Percentiles rank a stretch among this genome's conserved stretches.
phyloP scores from a whole-genome alignment of 1,140 invertebrate genomes.

The Medauroidea extradentata region DNA sequence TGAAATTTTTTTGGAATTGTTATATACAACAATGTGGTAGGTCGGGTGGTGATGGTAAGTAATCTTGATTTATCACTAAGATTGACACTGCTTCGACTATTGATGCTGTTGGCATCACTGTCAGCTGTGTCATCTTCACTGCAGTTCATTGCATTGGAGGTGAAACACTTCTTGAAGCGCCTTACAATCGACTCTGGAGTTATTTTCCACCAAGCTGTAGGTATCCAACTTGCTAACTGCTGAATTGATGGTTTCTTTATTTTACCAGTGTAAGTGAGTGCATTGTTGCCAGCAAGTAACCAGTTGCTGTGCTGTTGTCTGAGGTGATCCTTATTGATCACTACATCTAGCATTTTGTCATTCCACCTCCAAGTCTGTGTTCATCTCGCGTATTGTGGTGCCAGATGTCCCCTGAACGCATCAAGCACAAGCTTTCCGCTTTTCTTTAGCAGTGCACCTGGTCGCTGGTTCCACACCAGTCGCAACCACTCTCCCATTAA shows the following conservation, averaged over 20 bases:
- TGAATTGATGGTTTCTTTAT: constrained; percentile 4
- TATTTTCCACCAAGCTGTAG: neutral
- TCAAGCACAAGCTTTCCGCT: constrained; percentile 11
- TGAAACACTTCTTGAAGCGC: neutral
- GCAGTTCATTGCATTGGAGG: neutral
- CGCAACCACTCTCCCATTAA: constrained; percentile 14
- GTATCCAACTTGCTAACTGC: neutral
- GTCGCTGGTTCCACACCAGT: constrained; percentile 15
- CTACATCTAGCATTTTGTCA: constrained; percentile 26
- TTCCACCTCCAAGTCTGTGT: constrained; percentile 18
- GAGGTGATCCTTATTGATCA: constrained; percentile 7
- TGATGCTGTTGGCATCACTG: too few species aligned
- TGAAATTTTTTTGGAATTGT: too few species aligned
- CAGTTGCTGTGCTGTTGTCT: constrained; percentile 7
- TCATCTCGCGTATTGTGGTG: neutral
- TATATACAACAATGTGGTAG: too few species aligned
- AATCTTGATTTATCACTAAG: too few species aligned
- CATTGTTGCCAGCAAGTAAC: constrained; percentile 8
- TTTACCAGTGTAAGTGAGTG: constrained; percentile 7
- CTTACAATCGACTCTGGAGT: constrained; percentile 1
- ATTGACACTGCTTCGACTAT: too few species aligned
- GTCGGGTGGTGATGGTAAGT: too few species aligned
- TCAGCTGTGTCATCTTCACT: constrained; percentile 7
- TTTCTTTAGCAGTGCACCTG: constrained; percentile 12
- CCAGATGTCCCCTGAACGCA: constrained; percentile 10